A percentile compares a stretch with the other conserved stretches of the same genome.
Conservation (phyloP, 2,797 vertebrate genomes). For the Sebastes reedi region DNA sequence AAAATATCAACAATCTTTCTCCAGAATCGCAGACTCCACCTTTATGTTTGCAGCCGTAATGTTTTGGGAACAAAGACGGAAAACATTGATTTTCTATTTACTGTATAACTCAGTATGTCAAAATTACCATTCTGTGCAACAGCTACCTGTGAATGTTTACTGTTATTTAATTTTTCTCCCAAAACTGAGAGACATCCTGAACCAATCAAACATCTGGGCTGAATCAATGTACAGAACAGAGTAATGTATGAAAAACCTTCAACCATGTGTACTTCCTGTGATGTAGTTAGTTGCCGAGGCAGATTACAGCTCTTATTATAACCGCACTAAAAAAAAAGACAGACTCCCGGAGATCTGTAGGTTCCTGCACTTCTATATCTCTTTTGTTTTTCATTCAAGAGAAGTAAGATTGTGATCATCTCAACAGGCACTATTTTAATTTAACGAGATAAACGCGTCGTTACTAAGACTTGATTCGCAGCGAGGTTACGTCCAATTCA, state of each 20-base stretch:
- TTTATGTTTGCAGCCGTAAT: background rate
- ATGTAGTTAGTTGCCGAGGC: conserved; percentile 48
- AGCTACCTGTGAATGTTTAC: background rate
- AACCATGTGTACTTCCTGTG: conserved; percentile 56
- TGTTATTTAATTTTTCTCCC: background rate
- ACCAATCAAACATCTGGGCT: background rate
- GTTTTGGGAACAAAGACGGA: background rate
- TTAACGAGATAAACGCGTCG: background rate
- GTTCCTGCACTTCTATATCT: conserved; percentile 39
- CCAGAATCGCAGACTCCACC: background rate
- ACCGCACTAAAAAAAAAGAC: conserved; percentile 12
- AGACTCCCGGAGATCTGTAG: conserved; percentile 9
- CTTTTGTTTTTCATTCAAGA: conserved; percentile 29
- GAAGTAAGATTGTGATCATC: conserved; percentile 49
- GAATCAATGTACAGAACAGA: background rate
- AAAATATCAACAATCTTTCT: background rate
- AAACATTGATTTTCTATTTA: background rate
- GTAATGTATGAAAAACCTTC: conserved; percentile 33
- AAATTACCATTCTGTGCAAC: background rate
- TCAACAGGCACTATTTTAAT: conserved; percentile 29
- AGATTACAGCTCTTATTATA: conserved; percentile 43
- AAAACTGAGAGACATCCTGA: background rate
- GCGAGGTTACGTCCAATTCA: conserved; percentile 2
- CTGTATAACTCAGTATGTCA: background rate
- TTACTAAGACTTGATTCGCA: background rate